Evolutionary conservation across 2,888 invertebrate species (phyloP).

Genomic region (Melikaiella ostensackeni): DNA sequence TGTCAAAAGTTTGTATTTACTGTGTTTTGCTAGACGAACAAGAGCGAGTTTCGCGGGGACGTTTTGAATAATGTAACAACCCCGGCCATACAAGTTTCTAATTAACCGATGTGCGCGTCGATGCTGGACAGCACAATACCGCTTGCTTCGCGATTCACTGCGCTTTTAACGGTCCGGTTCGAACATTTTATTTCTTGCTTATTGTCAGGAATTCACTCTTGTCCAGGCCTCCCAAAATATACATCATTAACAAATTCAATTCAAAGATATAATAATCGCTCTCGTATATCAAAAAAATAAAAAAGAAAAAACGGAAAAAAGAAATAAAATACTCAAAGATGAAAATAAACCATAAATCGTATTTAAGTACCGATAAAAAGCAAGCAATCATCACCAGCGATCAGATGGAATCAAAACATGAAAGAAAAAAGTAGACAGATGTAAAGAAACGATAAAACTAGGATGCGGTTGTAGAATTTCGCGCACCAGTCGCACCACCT

Average conservation of each 20-base stretch:
- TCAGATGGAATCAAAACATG: slow-evolving; percentile 25
- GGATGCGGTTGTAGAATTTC: slow-evolving; percentile 33
- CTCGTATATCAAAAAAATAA: slow-evolving; percentile 2
- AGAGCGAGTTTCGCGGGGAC: slow-evolving; percentile 68
- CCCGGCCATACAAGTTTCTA: slow-evolving; percentile 73
- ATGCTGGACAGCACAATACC: slow-evolving; percentile 71
- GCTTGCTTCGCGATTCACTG: slow-evolving; percentile 62
- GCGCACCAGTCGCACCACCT: slow-evolving; percentile 62
- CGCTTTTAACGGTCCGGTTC: slow-evolving; percentile 58
- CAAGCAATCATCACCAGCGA: slow-evolving; percentile 18
- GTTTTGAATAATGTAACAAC: slow-evolving; percentile 76
- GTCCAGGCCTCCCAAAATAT: neutral
- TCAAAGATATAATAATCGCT: neutral
- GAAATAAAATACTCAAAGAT: slow-evolving; percentile 9
- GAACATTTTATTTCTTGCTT: slow-evolving; percentile 16
- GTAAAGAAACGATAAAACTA: slow-evolving; percentile 25
- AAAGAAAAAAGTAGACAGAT: slow-evolving; percentile 30
- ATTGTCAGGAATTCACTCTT: neutral
- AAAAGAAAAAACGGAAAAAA: neutral
- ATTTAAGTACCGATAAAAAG: slow-evolving; percentile 32
- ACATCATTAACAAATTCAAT: neutral
- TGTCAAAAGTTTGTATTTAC: slow-evolving; percentile 72
- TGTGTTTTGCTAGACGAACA: slow-evolving; percentile 68
- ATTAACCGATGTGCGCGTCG: slow-evolving; percentile 70
- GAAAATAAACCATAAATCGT: slow-evolving; percentile 20